phyloP scores from a whole-genome alignment of 1,140 invertebrate genomes.

The Galleria mellonella region DNA sequence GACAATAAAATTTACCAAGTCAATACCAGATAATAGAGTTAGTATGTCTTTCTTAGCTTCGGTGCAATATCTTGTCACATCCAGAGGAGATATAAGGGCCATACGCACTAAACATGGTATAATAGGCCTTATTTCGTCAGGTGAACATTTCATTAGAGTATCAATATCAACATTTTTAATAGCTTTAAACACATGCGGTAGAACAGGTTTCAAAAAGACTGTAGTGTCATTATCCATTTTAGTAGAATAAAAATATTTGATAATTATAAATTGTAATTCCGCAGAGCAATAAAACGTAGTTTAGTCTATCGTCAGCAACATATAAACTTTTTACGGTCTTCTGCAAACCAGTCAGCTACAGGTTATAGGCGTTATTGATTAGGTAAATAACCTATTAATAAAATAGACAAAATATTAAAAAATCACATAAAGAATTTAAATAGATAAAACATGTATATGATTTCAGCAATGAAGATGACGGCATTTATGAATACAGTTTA shows the following conservation, averaged over 20 bases:
- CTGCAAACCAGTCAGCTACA: too few species aligned
- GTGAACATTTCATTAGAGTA: constrained; percentile 50
- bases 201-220: constrained; percentile 63
- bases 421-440: too few species aligned
- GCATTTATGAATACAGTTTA: too few species aligned
- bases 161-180: constrained; percentile 65
- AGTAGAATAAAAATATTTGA: neutral
- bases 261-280: neutral
- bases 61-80: constrained; percentile 88
- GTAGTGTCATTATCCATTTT: constrained; percentile 29
- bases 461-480: too few species aligned
- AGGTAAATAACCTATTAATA: too few species aligned
- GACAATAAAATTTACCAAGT: constrained; percentile 95
- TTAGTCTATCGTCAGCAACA: too few species aligned
- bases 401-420: too few species aligned
- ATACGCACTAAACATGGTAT: constrained; percentile 94
- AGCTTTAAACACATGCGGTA: constrained; percentile 66
- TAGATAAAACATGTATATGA: too few species aligned
- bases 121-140: constrained; percentile 86
- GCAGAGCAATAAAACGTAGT: too few species aligned
- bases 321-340: too few species aligned
- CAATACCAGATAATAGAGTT: constrained; percentile 91
- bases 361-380: too few species aligned
- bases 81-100: constrained; percentile 91
- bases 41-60: constrained; percentile 91